Base-by-base conservation (phyloP, 2,113 vertebrate species). In the Phaetusa simplex region DNA sequence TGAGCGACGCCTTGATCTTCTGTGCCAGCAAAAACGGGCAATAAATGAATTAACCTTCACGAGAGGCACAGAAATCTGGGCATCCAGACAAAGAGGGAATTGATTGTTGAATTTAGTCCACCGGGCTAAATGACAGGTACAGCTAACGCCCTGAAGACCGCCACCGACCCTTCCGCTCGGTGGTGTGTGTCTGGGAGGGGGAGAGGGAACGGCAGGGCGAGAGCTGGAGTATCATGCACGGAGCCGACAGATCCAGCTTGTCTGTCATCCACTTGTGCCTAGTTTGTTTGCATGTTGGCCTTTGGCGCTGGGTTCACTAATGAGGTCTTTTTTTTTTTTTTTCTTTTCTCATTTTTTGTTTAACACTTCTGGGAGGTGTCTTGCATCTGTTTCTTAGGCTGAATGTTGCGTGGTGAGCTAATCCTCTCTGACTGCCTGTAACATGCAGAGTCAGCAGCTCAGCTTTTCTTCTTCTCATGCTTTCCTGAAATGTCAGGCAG, bases 361-460 rank as follows among this genome's bases (percentile, higher is more conserved):
- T 74, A 82, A 74, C 43, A 43, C 9, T 90, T 87, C 34, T 83
- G 52, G 27, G 64, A 67, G 72, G 36, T 84, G 43, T 36, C 55
- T 88, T 81, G 23, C 69, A 74, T 78, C 38, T 82, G 32, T 67
- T 92, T 81, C 86, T 86, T 70, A 95, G 64, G 26, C 4, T 47
- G 40, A 81, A 24, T 50, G 8, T 59, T 92, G 70, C 4, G 2
- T 8, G 23, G 49, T 67, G 49, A 92, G 53, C 58, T 53, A 91
- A 83, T 67, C 36, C 17, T 69, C 65, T 77, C 64, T 49, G 53
- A 49, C 45, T 82, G 21, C 5, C 2, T 2, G 5, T 56, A 78
- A 90, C 2, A 5, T 93, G 86, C 86, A 61, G 69, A 91, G 65
- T 91, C 92, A 96, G 88, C 85, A 94, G 78, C 70, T 85, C 70